Evolutionary conservation across 2,113 vertebrate genomes (phyloP), one percentile per base, ranked within the genome.

Genomic region (Telmatochromis sp.): DNA sequence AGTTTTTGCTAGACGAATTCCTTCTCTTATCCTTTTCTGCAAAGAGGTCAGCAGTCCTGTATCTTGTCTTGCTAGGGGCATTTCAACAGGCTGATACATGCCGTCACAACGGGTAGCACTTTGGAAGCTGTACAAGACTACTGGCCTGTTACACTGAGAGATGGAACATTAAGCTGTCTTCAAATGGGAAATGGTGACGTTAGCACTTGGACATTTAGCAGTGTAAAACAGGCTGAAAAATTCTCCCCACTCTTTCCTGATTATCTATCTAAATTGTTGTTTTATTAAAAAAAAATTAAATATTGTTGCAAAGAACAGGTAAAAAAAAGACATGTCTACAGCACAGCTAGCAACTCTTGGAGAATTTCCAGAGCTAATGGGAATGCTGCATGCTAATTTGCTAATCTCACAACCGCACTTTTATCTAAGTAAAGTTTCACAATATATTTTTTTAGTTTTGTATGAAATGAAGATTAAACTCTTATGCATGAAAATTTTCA

Each of bases 1-100:
- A 6, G 80, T 35, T 26, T 40, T 42, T 81, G 9, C 26, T 6
- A 3, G 7, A 73, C 10, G 2, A 81, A 82, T 88, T 65, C 15
- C 7, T 51, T 45, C 70, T 78, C 42, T 78, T 49, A 0, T 17
- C 21, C n/a, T 5, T 21, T 80, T 75, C 21, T 45, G 7, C 28
- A n/a, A 33, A 90, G 70, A 85, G 85, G 58, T 89, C 79, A 85
- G 45, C 9, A 88, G 13, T 14, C 19, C 19, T 73, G 1, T 21
- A 68, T 28, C 33, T 55, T 40, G 9, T 82, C 35, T 60, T 84
- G 82, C 86, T 89, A 63, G 51, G 68, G 75, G 82, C 78, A 68
- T 21, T 3, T 88, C 10, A 14, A 40, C 89, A 88, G 81, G 80
- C 51, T 68, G 42, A 28, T 19, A 37, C 54, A 45, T 51, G 65